Conservation (phyloP, 2,113 vertebrate species). For the Ceuthmochares aereus region DNA sequence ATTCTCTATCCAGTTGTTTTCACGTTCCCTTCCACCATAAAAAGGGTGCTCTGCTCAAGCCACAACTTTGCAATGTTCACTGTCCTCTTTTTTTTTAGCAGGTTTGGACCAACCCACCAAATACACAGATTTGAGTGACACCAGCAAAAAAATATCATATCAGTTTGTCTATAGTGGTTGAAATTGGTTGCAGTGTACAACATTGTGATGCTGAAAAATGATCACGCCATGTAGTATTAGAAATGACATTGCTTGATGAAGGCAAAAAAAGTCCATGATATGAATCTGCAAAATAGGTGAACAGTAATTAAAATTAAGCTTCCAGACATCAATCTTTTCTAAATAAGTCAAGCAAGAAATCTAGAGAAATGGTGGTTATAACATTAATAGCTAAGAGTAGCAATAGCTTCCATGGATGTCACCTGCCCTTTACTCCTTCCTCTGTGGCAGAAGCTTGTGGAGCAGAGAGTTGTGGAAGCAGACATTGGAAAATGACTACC, state of each 20-base stretch:
- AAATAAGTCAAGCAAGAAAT: background rate
- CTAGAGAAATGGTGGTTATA: background rate
- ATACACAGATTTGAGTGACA: background rate
- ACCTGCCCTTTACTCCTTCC: background rate
- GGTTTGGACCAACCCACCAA: background rate
- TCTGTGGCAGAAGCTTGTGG: fast-evolving
- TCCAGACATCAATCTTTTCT: background rate
- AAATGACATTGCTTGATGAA: background rate
- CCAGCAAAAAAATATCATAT: background rate
- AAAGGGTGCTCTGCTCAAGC: background rate
- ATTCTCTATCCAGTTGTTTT: background rate
- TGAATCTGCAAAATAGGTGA: background rate
- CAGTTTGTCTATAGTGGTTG: background rate
- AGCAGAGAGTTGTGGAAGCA: background rate
- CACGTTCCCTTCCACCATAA: background rate
- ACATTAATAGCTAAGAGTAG: background rate
- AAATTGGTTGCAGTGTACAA: background rate
- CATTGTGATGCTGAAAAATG: background rate
- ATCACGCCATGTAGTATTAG: background rate
- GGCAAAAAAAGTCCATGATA: background rate
- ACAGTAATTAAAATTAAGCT: background rate
- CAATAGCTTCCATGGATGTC: background rate
- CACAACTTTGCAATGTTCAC: background rate
- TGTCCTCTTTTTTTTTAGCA: background rate
- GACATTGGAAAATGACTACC: fast-evolving